phyloP scores from a whole-genome alignment of 2,113 vertebrate genomes.

The Sinocyclocheilus rhinocerous region DNA sequence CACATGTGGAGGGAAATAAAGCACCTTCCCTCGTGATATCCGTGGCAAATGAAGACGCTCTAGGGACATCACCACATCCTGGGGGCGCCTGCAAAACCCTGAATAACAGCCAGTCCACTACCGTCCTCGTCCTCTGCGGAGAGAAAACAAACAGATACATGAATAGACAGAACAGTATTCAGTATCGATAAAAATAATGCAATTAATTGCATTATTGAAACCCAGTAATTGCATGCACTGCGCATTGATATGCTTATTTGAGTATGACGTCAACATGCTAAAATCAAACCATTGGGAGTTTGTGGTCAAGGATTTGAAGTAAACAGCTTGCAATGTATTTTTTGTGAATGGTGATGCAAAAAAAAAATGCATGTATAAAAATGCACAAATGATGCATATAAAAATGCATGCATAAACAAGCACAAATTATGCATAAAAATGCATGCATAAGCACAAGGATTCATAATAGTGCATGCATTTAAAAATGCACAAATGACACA shows the following conservation, averaged over 20 bases:
- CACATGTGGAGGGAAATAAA: constrained; percentile 49
- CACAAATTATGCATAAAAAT: no score
- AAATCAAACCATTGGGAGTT: no score
- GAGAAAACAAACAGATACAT: not conserved
- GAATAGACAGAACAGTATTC: not conserved
- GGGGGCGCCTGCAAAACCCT: constrained; percentile 42
- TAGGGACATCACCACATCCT: constrained; percentile 28
- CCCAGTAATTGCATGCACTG: not conserved
- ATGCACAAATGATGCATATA: no score
- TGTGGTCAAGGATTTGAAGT: not conserved
- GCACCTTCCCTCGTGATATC: constrained; percentile 58
- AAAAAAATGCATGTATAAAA: no score
- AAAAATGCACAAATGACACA: no score
- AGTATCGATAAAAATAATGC: not conserved
- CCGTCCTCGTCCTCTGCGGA: constrained; percentile 26
- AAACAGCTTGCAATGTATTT: not conserved
- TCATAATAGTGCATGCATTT: not conserved
- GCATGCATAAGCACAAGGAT: no score
- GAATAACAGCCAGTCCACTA: constrained; percentile 37
- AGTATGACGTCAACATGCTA: not conserved
- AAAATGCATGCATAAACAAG: no score
- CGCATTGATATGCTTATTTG: not conserved
- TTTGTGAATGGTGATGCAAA: no score
- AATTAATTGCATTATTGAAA: not conserved
- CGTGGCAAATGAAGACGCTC: constrained; percentile 55